Conservation (phyloP, 2,113 vertebrate species). For the Indri indri region DNA sequence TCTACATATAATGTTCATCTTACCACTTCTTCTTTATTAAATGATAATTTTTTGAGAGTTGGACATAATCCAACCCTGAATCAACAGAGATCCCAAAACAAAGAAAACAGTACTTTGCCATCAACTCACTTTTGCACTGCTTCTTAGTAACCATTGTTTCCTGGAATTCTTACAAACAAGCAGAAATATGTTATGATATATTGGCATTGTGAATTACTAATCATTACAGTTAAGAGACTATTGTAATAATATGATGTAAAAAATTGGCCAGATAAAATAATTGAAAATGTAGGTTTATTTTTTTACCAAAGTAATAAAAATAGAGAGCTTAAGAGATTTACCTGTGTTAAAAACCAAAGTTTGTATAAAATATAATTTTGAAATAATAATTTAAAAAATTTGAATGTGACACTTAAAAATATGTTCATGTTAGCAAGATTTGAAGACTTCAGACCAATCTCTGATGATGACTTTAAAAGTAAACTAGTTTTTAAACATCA, state of each 20-base stretch:
- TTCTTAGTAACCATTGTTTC: neutral
- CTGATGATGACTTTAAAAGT: neutral
- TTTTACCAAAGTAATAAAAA: neutral
- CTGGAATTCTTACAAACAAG: neutral
- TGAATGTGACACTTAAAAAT: neutral
- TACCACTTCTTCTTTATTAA: neutral
- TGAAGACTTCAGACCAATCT: neutral
- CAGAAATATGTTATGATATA: neutral
- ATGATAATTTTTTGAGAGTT: neutral
- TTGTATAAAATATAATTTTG: neutral
- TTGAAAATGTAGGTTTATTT: neutral
- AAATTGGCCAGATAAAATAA: neutral
- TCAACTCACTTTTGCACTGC: neutral
- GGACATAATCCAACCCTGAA: neutral
- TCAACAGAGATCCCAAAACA: neutral
- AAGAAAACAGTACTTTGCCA: neutral
- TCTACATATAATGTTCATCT: neutral
- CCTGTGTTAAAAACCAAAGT: neutral
- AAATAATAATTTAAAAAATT: neutral
- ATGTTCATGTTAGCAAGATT: neutral
- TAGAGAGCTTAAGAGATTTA: neutral
- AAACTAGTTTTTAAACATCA: neutral
- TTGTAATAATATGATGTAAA: neutral
- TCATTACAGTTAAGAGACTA: neutral
- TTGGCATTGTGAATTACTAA: neutral